A percentile compares a stretch with the other conserved stretches of the same genome.
Evolutionary conservation across 2,888 invertebrate genomes (phyloP).

Genomic region (Drosophila melanocephala): DNA sequence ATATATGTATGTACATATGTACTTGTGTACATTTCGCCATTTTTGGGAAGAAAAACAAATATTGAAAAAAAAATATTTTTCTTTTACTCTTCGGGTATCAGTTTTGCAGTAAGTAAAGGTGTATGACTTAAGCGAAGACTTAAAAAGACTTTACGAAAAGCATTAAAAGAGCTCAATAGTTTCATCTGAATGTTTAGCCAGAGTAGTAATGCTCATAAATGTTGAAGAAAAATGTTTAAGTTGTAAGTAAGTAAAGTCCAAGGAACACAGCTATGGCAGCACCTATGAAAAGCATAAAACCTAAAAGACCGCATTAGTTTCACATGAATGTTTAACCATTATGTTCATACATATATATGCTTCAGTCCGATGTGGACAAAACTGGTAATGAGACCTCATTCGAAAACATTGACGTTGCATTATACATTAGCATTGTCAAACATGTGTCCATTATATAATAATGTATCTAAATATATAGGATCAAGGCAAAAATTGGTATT

Average conservation of each 20-base stretch:
- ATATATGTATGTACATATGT: not conserved
- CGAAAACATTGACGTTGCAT: not conserved
- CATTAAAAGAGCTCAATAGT: not conserved
- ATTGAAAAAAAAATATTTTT: not conserved
- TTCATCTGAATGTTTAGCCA: not conserved
- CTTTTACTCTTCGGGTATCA: not conserved
- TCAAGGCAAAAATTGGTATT: not conserved
- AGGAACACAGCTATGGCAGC: too few relatives aligned
- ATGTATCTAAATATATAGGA: not conserved
- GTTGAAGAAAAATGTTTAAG: not conserved
- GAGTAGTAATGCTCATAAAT: not conserved
- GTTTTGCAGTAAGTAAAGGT: not conserved
- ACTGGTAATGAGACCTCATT: not conserved
- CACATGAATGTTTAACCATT: not conserved
- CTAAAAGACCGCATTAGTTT: not conserved
- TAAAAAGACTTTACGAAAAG: not conserved
- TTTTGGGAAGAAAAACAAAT: not conserved
- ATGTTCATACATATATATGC: not conserved
- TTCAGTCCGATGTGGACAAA: not conserved
- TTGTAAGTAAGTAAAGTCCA: not conserved
- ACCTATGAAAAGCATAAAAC: not conserved
- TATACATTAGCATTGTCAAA: not conserved
- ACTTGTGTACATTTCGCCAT: not conserved
- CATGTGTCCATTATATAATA: not conserved
- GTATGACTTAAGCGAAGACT: not conserved